Conservation (phyloP, 2,113 vertebrate species). For the Nyctibius bracteatus region DNA sequence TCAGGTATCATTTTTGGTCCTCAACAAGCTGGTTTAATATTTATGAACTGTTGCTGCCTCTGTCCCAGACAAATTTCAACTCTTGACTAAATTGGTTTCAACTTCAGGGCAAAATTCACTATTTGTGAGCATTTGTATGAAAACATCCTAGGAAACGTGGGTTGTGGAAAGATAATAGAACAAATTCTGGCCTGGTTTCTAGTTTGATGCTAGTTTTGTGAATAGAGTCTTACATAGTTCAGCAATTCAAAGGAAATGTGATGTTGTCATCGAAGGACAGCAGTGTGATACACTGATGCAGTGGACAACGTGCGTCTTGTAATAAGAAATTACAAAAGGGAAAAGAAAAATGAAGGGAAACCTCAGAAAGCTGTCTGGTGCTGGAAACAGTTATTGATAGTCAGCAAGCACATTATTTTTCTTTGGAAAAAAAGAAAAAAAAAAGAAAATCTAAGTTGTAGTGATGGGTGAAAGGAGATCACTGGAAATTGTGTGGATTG, state of each 20-base stretch:
- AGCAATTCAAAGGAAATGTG: not conserved
- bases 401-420: not conserved
- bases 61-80: not conserved
- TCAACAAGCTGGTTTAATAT: not conserved
- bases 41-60: not conserved
- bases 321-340: not conserved
- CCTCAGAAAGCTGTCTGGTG: not conserved
- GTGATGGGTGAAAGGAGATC: not conserved
- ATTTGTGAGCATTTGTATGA: not conserved
- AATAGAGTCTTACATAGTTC: not conserved
- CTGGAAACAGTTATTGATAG: not conserved
- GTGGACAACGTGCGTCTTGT: accelerated
- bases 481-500: not conserved
- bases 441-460: not conserved
- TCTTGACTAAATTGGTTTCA: not conserved
- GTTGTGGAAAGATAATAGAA: not conserved
- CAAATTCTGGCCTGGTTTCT: not conserved
- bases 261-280: not conserved
- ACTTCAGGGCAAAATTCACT: not conserved
- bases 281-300: too few species aligned
- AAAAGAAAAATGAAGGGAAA: not conserved
- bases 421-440: not conserved
- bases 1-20: not conserved
- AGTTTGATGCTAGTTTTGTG: not conserved
- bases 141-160: not conserved